phyloP scores from a whole-genome alignment of 2,113 vertebrate species.

The Urocolius indicus region DNA sequence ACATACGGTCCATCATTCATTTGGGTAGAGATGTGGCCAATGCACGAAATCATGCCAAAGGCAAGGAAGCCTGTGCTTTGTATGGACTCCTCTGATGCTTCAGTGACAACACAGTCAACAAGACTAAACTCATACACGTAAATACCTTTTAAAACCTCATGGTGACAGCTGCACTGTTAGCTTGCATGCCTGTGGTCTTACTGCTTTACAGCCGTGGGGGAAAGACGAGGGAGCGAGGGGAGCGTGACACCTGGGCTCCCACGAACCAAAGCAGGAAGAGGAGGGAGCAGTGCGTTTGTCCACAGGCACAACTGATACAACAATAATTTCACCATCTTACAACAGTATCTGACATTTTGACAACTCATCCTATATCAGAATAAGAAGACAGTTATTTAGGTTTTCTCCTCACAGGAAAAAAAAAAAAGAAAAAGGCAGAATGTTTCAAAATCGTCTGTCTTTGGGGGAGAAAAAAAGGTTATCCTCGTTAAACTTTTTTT shows the following conservation, averaged over 20 bases:
- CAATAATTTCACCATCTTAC: not conserved
- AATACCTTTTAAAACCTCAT: not conserved
- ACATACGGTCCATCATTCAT: slow-evolving; percentile 84
- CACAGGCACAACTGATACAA: not conserved
- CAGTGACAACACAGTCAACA: slow-evolving; percentile 71
- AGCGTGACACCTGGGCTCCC: not conserved
- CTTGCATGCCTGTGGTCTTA: not conserved
- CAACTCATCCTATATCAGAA: not conserved
- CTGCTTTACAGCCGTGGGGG: not conserved
- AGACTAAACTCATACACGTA: slow-evolving; percentile 69
- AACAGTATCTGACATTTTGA: not conserved
- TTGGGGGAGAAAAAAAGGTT: not conserved
- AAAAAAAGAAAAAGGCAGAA: not conserved
- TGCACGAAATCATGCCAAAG: slow-evolving; percentile 79
- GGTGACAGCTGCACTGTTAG: not conserved
- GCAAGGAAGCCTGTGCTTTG: slow-evolving; percentile 72
- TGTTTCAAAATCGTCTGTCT: not conserved
- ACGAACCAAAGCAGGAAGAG: not conserved
- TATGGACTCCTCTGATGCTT: slow-evolving; percentile 70
- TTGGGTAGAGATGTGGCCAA: slow-evolving; percentile 93
- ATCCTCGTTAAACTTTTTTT: not conserved
- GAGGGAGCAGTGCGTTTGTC: not conserved
- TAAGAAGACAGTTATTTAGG: not conserved
- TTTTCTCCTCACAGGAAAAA: not conserved
- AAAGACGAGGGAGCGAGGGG: not conserved